Base-by-base conservation (phyloP, 2,888 invertebrate species). In the Drosophila helvetica region DNA sequence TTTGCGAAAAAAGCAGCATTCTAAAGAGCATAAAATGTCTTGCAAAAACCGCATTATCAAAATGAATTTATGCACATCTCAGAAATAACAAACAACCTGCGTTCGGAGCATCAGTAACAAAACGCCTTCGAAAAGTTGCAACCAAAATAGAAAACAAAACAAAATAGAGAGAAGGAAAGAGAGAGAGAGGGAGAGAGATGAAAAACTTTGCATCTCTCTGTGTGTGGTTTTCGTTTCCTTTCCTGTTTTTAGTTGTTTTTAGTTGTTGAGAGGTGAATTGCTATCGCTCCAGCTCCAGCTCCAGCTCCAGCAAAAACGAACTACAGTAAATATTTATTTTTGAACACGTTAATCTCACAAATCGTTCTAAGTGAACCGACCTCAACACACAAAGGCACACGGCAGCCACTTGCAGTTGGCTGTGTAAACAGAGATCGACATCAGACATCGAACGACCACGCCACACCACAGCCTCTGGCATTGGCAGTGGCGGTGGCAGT, bases 241-340 rank as follows among this genome's bases (percentile, higher is more conserved):
- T 55, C 27, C 33, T 47, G 57, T 45, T 45, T 75, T 56, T 66
- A 67, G 60, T 69, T 47, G 57, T 43, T 43, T 75, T 53, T 63
- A 67, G 60, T 69, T 78, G 78, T 78, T 69, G 76, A 69, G 76
- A 65, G 80, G 68, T 80, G 84, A 77, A 79, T 81, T 77, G 84
- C 79, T 69, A 79, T 81, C 75, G 84, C 79, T 69, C 66, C 79
- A 84, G 77, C 51, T n/a, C n/a, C n/a, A n/a, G n/a, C n/a, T n/a
- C n/a, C n/a, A n/a, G 84, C 79, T 69, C 66, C 79, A 84, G 77
- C 51, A 67, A 78, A 82, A 87, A 88, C 86, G 84, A 84, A 86
- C 84, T 75, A 88, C 79, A 88, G 79, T 87, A 88, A 88, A 85
- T 84, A 88, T 85, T 88, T 88, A 84, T 86, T 88, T 88, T 88